Evolutionary conservation across 2,797 vertebrate genomes (phyloP), one percentile per base, ranked within the genome.

Genomic region (Podarcis siculus): DNA sequence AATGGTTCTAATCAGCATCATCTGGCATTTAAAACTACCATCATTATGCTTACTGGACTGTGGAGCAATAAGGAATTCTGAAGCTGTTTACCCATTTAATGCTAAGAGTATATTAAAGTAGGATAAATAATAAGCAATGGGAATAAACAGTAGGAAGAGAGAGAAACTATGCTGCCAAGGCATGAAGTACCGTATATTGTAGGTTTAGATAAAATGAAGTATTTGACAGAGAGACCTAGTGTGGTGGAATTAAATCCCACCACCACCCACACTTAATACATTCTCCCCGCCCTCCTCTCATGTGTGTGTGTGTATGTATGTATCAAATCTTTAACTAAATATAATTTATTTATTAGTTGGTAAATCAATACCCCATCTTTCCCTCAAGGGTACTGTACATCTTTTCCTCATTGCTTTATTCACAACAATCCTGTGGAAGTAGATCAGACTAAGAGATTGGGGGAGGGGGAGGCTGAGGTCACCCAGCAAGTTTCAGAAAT

Each of bases 81-180:
- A 90, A 94, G 86, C 75, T 95, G 90, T 92, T 96, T 95, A 91
- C 89, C 58, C 91, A 93, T 39, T 93, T 92, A 89, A 93, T 94
- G 88, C 85, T 90, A 91, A 88, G 91, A 93, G 92, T 93, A 92
- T 92, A 94, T 93, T 93, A 95, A 95, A 93, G 90, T 21, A 89
- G 87, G 89, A 94, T 89, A 93, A 94, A 88, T 94, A 95, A 93
- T 90, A 96, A 95, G 92, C 89, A 95, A 91, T 77, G 92, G 76
- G 89, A 66, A 93, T 77, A 94, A 94, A 92, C 67, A 64, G 80
- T 81, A 87, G 83, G 92, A 93, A 93, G 90, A 27, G 42, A 86
- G 93, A 88, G 67, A 91, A 95, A 92, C 79, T 76, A 87, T 78
- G 76, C 45, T 89, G 35, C 42, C 58, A 55, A 1, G 0, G 72